Conservation (phyloP, 2,113 vertebrate genomes). For the Phyllopteryx taeniolatus region DNA sequence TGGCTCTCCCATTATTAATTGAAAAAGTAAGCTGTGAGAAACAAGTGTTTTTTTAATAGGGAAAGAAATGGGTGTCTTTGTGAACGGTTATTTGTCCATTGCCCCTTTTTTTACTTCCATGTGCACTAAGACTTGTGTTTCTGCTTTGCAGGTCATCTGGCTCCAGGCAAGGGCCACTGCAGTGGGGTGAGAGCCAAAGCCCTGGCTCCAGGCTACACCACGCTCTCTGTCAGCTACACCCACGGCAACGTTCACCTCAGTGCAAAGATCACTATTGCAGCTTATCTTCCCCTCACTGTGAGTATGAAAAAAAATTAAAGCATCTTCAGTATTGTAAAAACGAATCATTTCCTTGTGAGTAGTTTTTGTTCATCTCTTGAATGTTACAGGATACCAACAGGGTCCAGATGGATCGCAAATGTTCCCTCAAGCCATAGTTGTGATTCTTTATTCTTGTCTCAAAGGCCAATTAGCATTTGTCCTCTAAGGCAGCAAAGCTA, state of each 20-base stretch:
- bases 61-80: conserved; percentile 21
- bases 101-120: conserved; percentile 9
- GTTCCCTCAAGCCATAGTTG: conserved; percentile 15
- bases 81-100: conserved; percentile 12
- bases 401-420: conserved; percentile 1
- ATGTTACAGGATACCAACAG: not conserved
- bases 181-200: conserved; percentile 83
- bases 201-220: conserved; percentile 77
- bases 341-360: not conserved
- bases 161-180: conserved; percentile 76
- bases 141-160: conserved; percentile 73
- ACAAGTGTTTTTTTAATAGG: not conserved
- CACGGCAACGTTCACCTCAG: conserved; percentile 80
- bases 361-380: conserved; percentile 7
- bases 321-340: not conserved
- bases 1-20: conserved; percentile 20
- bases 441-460: conserved; percentile 20
- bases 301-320: conserved; percentile 44
- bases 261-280: conserved; percentile 84
- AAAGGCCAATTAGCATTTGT: conserved; percentile 31
- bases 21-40: not conserved
- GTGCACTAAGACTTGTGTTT: conserved; percentile 2
- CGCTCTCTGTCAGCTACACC: conserved; percentile 82
- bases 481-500: conserved; percentile 7
- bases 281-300: conserved; percentile 84